phyloP scores from a whole-genome alignment of 2,113 vertebrate species.

The Entelurus aequoreus region DNA sequence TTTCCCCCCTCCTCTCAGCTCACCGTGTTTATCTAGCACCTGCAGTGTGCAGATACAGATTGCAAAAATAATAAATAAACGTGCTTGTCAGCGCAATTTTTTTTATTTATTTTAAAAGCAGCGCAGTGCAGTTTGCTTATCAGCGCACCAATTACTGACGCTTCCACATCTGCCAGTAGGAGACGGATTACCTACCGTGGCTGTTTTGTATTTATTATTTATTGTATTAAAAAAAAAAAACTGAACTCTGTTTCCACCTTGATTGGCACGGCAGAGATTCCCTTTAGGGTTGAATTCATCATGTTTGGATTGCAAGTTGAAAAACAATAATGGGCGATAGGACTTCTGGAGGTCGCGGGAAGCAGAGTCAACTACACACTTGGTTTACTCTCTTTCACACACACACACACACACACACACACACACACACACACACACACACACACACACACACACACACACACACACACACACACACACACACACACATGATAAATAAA shows the following conservation, averaged over 20 bases:
- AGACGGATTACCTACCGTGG: background rate
- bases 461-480: too few species aligned
- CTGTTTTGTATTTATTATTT: background rate
- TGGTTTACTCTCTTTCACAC: too few species aligned
- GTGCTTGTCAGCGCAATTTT: background rate
- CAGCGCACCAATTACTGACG: background rate
- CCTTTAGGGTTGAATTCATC: background rate
- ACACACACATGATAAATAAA: background rate
- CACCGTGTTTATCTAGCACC: conserved; percentile 1
- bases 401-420: too few species aligned
- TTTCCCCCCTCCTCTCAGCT: too few species aligned
- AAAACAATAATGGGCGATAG: too few species aligned
- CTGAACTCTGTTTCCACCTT: background rate
- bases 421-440: background rate
- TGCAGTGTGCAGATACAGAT: conserved; percentile 15
- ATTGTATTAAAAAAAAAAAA: too few species aligned
- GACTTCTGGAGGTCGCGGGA: too few species aligned
- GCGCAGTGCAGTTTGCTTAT: background rate
- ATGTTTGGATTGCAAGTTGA: too few species aligned
- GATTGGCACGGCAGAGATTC: background rate
- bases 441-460: too few species aligned
- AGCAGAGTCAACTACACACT: too few species aligned
- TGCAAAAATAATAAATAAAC: background rate
- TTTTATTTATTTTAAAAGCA: background rate
- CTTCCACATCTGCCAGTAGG: background rate